These are phyloP conservation scores for Tachina grossa DNA, from an alignment of 2,888 invertebrate genomes.

Conservation along the genomic window DNA sequence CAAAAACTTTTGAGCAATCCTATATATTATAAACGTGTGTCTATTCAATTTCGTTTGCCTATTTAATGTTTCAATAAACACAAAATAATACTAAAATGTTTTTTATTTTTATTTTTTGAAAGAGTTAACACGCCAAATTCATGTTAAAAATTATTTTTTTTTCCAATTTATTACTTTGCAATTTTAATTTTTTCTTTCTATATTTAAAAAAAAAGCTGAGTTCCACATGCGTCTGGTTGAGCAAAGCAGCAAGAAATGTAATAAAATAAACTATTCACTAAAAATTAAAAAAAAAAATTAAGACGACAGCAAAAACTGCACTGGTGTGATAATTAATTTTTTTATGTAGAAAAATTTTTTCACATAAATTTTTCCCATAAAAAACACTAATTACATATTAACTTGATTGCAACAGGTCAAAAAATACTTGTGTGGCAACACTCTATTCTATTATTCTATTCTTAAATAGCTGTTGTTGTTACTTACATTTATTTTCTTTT, in stretches of 20 bases:
- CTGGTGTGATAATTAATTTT: slow-evolving; percentile 62
- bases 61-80: not conserved
- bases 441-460: too few relatives aligned
- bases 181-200: slow-evolving; percentile 1
- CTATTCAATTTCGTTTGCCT: too few relatives aligned
- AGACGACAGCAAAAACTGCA: slow-evolving; percentile 35
- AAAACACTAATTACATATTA: too few relatives aligned
- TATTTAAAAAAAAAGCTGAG: too few relatives aligned
- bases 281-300: slow-evolving; percentile 50
- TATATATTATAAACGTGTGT: too few relatives aligned
- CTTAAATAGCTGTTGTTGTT: too few relatives aligned
- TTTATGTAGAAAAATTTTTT: slow-evolving; percentile 41
- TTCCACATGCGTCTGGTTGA: not conserved
- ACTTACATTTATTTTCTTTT: too few relatives aligned
- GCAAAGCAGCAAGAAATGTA: not conserved
- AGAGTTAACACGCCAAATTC: slow-evolving; percentile 42
- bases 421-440: too few relatives aligned
- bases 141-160: slow-evolving; percentile 45
- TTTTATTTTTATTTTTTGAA: too few relatives aligned
- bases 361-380: too few relatives aligned
- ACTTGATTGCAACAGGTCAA: too few relatives aligned
- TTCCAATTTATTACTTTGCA: not conserved
- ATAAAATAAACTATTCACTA: slow-evolving; percentile 23
- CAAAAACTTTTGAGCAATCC: too few relatives aligned
- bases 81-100: not conserved